Conservation (phyloP, 2,888 invertebrate species). For the Drosophila quasianomalipes region DNA sequence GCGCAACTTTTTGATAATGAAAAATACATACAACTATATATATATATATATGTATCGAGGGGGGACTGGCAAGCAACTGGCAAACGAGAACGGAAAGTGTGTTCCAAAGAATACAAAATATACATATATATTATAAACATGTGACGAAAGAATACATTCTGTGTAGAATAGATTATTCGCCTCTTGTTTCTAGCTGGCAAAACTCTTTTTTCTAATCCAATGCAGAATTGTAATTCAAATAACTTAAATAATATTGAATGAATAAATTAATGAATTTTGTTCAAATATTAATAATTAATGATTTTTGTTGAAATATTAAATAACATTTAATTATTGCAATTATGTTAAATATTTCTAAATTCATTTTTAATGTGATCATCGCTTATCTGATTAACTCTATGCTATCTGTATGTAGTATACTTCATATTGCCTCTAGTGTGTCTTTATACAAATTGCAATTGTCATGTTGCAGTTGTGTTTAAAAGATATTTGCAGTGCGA, state of each 20-base stretch:
- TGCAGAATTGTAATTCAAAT: neutral
- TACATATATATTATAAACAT: slow-evolving; percentile 5
- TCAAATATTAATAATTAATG: neutral
- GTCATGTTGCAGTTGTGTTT: neutral
- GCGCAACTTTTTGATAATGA: slow-evolving; percentile 49
- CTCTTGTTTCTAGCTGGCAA: neutral
- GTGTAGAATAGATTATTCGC: neutral
- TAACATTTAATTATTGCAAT: neutral
- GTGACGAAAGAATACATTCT: slow-evolving; percentile 5
- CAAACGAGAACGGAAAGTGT: slow-evolving; percentile 31
- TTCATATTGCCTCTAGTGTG: neutral
- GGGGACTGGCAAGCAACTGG: slow-evolving; percentile 9
- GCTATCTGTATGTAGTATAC: neutral
- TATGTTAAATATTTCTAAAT: neutral
- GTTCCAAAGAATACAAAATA: slow-evolving; percentile 6
- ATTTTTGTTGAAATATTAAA: neutral
- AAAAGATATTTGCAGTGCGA: slow-evolving; percentile 54
- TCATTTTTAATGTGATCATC: neutral
- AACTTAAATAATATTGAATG: neutral
- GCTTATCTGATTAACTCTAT: neutral
- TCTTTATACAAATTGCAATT: neutral
- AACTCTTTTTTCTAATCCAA: neutral
- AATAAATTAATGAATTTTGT: neutral
- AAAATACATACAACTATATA: slow-evolving; percentile 9
- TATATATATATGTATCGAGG: slow-evolving; percentile 29